Percentiles rank a stretch among this genome's conserved stretches.
phyloP scores from a whole-genome alignment of 2,888 invertebrate genomes.

The Carabus problematicus region DNA sequence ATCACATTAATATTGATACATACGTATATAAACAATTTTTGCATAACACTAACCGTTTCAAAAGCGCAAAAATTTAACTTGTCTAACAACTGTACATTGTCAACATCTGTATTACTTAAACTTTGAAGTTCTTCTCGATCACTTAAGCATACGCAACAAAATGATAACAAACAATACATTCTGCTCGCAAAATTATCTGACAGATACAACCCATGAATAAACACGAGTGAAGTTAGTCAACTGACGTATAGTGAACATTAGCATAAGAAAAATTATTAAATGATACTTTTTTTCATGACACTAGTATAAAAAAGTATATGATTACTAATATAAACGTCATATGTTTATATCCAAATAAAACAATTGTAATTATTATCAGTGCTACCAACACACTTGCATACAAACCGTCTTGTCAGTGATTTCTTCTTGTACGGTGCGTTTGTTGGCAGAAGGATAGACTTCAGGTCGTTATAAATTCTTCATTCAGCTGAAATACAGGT shows the following conservation, averaged over 20 bases:
- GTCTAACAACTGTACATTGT: constrained; percentile 23
- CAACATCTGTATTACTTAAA: constrained; percentile 24
- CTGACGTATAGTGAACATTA: not conserved
- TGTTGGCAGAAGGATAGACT: too few species aligned
- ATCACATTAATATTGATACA: not conserved
- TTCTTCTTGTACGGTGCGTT: too few species aligned
- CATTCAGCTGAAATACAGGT: too few species aligned
- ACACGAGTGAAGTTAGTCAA: constrained; percentile 6
- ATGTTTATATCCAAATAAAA: too few species aligned
- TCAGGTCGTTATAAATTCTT: too few species aligned
- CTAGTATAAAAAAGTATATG: too few species aligned
- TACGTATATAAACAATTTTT: not conserved
- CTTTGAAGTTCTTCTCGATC: constrained; percentile 31
- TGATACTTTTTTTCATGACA: not conserved
- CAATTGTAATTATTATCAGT: too few species aligned
- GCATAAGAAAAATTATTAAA: not conserved
- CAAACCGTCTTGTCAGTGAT: too few species aligned
- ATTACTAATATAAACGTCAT: too few species aligned
- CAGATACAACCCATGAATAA: constrained; percentile 11
- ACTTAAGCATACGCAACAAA: constrained; percentile 25
- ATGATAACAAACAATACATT: constrained; percentile 30
- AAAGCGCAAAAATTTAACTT: constrained; percentile 29
- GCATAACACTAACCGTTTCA: constrained; percentile 20
- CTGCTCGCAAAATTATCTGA: constrained; percentile 4
- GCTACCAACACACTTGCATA: too few species aligned